Conservation (phyloP, 2,888 invertebrate species). For the Girardia tigrina region DNA sequence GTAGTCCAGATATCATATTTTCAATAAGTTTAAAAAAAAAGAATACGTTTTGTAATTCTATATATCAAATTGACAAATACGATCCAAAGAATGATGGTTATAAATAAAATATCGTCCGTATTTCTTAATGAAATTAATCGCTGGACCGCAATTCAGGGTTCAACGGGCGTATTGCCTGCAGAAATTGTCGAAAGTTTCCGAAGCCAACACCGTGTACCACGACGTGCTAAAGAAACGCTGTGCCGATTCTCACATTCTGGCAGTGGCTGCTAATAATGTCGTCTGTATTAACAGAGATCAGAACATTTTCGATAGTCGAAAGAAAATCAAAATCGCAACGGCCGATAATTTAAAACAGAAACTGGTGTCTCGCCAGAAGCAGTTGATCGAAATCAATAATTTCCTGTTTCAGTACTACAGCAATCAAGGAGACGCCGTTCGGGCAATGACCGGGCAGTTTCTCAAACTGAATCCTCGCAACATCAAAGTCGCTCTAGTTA, state of each 20-base stretch:
- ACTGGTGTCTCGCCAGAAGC: constrained; percentile 66
- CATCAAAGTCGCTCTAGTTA: constrained; percentile 62
- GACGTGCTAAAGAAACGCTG: constrained; percentile 67
- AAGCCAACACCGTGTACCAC: constrained; percentile 69
- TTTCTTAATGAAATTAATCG: too few relatives aligned
- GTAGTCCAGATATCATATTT: too few relatives aligned
- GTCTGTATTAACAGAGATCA: constrained; percentile 74
- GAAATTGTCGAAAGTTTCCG: constrained; percentile 68
- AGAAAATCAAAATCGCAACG: constrained; percentile 79
- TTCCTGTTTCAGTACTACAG: constrained; percentile 73
- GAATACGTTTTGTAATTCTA: too few relatives aligned
- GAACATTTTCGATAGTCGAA: constrained; percentile 89
- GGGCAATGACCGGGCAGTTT: constrained; percentile 60
- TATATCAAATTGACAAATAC: too few relatives aligned
- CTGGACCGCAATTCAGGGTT: too few relatives aligned
- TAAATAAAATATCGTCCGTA: too few relatives aligned
- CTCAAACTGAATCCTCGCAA: constrained; percentile 60
- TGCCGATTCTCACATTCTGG: constrained; percentile 67
- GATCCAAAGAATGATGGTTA: too few relatives aligned
- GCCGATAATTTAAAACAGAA: constrained; percentile 72
- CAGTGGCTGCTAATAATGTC: constrained; percentile 83
- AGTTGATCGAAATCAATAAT: constrained; percentile 71
- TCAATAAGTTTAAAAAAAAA: too few relatives aligned
- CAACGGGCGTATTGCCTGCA: constrained; percentile 79
- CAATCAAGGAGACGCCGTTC: constrained; percentile 72